Conservation (phyloP, 2,113 vertebrate species). For the Bujurquina vittata region DNA sequence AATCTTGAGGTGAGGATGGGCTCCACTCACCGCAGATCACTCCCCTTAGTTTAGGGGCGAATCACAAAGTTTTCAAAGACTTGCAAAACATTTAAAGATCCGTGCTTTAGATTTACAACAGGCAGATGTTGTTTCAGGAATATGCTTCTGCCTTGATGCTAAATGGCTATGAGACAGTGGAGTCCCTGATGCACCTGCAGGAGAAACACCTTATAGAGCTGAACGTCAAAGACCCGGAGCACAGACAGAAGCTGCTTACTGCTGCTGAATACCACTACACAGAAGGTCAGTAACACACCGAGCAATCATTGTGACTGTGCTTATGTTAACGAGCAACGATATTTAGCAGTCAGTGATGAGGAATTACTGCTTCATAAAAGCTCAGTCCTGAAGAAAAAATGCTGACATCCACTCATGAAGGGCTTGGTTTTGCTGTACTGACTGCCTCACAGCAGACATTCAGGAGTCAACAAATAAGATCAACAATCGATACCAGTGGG, state of each 20-base stretch:
- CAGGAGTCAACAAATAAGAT: not conserved
- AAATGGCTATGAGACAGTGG: constrained; percentile 93
- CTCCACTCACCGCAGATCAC: not conserved
- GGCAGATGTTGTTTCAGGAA: constrained; percentile 78
- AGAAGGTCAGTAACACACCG: constrained; percentile 82
- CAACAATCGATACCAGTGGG: not conserved
- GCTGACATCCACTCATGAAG: not conserved
- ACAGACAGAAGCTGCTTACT: constrained; percentile 85
- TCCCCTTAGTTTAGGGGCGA: not conserved
- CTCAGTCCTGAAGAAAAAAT: not conserved
- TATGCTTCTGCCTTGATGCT: constrained; percentile 90
- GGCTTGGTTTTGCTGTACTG: not conserved
- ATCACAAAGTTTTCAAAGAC: not conserved
- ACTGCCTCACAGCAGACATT: not conserved
- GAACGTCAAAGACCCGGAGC: constrained; percentile 89
- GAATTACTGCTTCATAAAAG: not conserved
- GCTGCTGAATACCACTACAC: constrained; percentile 86
- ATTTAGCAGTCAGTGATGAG: not conserved
- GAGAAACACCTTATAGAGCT: constrained; percentile 94
- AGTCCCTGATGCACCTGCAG: constrained; percentile 91
- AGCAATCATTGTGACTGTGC: not conserved
- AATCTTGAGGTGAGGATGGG: constrained; percentile 85
- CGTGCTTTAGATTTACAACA: not conserved
- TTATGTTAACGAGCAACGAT: not conserved
- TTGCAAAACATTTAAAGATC: not conserved